phyloP scores from a whole-genome alignment of 2,888 invertebrate species.

The Octodonta nipae region DNA sequence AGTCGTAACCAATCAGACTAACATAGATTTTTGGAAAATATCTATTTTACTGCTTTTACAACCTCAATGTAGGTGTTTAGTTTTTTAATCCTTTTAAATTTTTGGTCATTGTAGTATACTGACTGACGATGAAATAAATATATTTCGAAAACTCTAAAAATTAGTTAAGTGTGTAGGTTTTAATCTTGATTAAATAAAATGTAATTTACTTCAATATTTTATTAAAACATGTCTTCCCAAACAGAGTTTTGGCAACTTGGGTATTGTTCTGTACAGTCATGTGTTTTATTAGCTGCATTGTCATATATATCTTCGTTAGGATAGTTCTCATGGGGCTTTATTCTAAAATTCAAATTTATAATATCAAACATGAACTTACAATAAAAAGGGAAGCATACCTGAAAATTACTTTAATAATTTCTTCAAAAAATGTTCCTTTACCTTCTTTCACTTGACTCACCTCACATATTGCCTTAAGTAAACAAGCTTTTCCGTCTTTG shows the following conservation, averaged over 20 bases:
- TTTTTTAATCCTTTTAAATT: no score
- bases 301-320: slow-evolving; percentile 35
- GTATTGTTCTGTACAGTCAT: slow-evolving; percentile 37
- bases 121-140: no score
- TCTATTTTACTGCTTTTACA: no score
- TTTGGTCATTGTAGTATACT: no score
- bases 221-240: slow-evolving; percentile 17
- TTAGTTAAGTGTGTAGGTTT: neutral
- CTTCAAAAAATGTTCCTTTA: slow-evolving; percentile 49
- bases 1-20: no score
- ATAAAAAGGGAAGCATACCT: slow-evolving; percentile 31
- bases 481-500: slow-evolving; percentile 45
- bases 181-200: neutral
- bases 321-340: slow-evolving; percentile 34
- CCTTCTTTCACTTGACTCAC: slow-evolving; percentile 39
- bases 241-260: slow-evolving; percentile 32
- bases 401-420: slow-evolving; percentile 51
- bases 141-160: no score
- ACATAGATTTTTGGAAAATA: no score
- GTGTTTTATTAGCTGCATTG: slow-evolving; percentile 30
- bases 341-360: slow-evolving; percentile 25
- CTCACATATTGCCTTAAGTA: slow-evolving; percentile 52
- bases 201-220: neutral
- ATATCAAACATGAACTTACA: neutral
- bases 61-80: no score